A percentile compares a stretch with the other conserved stretches of the same genome.
Conservation (phyloP, 2,888 invertebrate genomes). For the Crepidodera aurea region DNA sequence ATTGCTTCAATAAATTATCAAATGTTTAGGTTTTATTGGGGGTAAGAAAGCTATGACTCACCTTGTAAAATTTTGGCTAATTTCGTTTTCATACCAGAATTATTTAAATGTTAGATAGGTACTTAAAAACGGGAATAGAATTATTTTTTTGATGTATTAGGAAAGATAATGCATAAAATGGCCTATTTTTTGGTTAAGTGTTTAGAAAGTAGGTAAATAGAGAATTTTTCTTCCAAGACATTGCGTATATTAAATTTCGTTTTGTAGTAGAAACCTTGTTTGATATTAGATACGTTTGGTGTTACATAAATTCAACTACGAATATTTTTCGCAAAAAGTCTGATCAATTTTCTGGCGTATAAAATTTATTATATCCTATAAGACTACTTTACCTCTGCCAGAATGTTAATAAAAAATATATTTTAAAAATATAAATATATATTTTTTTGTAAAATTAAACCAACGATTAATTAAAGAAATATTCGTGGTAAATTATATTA, state of each 20-base stretch:
- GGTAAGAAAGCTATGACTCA: background rate
- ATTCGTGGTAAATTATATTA: slow-evolving; percentile 7
- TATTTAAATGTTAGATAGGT: slow-evolving; percentile 22
- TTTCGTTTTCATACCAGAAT: slow-evolving; percentile 19
- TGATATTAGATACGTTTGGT: slow-evolving; percentile 2
- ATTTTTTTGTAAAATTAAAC: slow-evolving; percentile 2
- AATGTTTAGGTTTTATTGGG: no score
- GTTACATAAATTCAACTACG: background rate
- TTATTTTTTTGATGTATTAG: slow-evolving; percentile 22
- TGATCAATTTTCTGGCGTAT: background rate
- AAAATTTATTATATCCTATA: background rate
- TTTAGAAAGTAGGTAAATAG: slow-evolving; percentile 5
- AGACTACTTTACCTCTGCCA: background rate
- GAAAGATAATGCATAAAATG: slow-evolving; percentile 7
- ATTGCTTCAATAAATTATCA: no score
- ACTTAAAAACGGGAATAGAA: slow-evolving; percentile 23
- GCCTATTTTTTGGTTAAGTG: slow-evolving; percentile 24
- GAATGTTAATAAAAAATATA: background rate
- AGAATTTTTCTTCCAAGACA: slow-evolving; percentile 6
- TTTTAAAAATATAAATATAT: slow-evolving; percentile 8
- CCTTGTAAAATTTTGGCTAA: background rate
- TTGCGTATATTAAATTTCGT: background rate
- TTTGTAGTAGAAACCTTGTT: slow-evolving; percentile 18
- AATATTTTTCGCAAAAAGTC: slow-evolving; percentile 7
- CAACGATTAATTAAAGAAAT: slow-evolving; percentile 5